Evolutionary conservation across 2,888 invertebrate species (phyloP), one percentile per base, ranked within the genome.

Genomic region (Ochropleura plecta): DNA sequence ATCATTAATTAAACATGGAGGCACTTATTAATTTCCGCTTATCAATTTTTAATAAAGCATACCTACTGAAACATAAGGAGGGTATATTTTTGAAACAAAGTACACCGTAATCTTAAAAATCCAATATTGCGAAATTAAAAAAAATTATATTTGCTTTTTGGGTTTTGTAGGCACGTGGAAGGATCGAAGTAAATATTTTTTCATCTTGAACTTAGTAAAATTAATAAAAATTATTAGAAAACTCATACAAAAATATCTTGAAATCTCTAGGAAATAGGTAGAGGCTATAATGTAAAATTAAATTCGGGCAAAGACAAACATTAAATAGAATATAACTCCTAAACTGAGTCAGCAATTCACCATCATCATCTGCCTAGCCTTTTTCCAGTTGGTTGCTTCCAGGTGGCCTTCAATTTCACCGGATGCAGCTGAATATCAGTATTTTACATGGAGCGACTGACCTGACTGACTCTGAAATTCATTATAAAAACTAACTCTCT

Each of bases 61-160:
- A 76, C n/a, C n/a, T n/a, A n/a, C 75, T 80, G 83, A 78, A 85
- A 85, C 70, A 76, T 79, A 70, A 66, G 72, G 67, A 73, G 66
- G 70, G 64, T 77, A 81, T 67, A 79, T 78, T 79, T 81, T 73
- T 70, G 53, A 76, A 84, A 81, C 68, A 80, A 79, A 86, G 78
- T 77, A 70, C 57, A 76, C 59, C 2, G 64, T 91, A 89, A 91
- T 92, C 90, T 89, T 88, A 90, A 93, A 92, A 92, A 91, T 92
- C 87, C 92, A 92, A 93, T 93, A 93, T 93, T 90, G 88, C 89
- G 86, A 91, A 91, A 93, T 93, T 92, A 92, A 94, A n/a, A n/a
- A n/a, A n/a, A n/a, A n/a, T n/a, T n/a, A n/a, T n/a, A n/a, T n/a
- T n/a, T n/a, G n/a, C n/a, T n/a, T n/a, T n/a, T n/a, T n/a, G n/a